These are phyloP conservation scores for Saturnia japonica DNA, from an alignment of 2,888 invertebrate genomes.

Conservation along the genomic window DNA sequence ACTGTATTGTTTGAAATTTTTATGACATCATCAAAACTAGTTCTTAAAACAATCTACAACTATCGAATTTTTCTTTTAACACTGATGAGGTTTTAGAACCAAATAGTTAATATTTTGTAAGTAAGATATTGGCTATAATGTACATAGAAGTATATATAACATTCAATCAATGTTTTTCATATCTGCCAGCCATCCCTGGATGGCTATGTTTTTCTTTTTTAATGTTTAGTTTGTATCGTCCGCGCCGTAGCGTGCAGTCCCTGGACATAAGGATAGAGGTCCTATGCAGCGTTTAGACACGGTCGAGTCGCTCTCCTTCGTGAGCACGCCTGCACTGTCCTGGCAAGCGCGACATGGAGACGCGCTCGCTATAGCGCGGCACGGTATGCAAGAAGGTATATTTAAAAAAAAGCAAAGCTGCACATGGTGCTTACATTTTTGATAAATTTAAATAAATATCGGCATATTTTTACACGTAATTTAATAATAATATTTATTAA, in stretches of 20 bases:
- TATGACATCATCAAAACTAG: too few species aligned
- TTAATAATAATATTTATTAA: too few species aligned
- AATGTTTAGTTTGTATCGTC: slow-evolving; percentile 60
- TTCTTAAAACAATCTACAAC: too few species aligned
- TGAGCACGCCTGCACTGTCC: slow-evolving; percentile 72
- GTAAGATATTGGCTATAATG: too few species aligned
- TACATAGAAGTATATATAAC: too few species aligned
- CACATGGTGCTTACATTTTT: too few species aligned
- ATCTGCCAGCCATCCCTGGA: not conserved
- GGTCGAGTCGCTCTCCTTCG: slow-evolving; percentile 83
- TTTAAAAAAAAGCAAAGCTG: not conserved
- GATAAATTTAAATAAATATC: too few species aligned
- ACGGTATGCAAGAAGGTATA: slow-evolving; percentile 51
- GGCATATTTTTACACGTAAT: not conserved
- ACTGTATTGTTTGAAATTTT: too few species aligned
- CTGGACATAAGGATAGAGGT: slow-evolving; percentile 92
- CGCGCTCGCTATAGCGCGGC: slow-evolving; percentile 58
- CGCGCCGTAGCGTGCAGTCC: slow-evolving; percentile 84
- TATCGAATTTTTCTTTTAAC: too few species aligned
- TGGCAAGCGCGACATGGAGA: slow-evolving; percentile 64
- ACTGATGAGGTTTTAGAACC: too few species aligned
- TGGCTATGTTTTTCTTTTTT: not conserved
- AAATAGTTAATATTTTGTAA: too few species aligned
- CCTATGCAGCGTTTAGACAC: slow-evolving; percentile 86
- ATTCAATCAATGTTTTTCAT: too few species aligned